Percentiles rank a stretch among this genome's conserved stretches.
Evolutionary conservation across 2,113 vertebrate species (phyloP).

Genomic region (Saguinus imperator): DNA sequence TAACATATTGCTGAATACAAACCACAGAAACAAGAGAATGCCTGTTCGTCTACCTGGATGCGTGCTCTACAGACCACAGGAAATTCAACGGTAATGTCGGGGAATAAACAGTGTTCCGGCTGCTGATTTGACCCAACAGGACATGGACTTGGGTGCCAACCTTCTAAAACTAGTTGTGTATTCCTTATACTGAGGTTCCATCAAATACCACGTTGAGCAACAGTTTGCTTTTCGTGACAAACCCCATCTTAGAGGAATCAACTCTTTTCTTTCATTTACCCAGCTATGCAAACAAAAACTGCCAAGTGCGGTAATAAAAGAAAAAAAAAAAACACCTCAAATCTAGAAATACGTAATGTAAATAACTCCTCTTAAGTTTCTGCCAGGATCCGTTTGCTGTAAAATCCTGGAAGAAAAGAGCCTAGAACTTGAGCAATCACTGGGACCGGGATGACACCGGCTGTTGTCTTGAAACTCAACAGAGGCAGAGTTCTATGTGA

Average conservation of each 20-base stretch:
- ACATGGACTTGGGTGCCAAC: not conserved
- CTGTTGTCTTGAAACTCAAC: not conserved
- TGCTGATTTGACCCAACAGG: not conserved
- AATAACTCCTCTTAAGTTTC: conserved; percentile 23
- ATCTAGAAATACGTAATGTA: conserved; percentile 54
- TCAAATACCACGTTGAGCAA: conserved; percentile 39
- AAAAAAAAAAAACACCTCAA: conserved; percentile 53
- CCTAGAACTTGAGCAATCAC: not conserved
- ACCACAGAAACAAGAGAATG: conserved; percentile 40
- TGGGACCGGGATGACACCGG: not conserved
- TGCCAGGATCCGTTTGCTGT: not conserved
- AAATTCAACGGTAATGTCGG: not conserved
- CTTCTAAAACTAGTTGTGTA: not conserved
- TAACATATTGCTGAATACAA: not conserved
- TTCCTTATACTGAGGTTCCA: not conserved
- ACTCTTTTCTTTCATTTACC: conserved; percentile 64
- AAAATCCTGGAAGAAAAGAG: conserved; percentile 15
- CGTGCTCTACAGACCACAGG: not conserved
- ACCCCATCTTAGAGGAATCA: conserved; percentile 16
- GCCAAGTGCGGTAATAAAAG: not conserved
- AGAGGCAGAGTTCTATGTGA: not conserved
- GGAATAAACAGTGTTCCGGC: not conserved
- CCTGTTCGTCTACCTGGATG: conserved; percentile 21
- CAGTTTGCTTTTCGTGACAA: conserved; percentile 61
- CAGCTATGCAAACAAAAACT: conserved; percentile 70